These are phyloP conservation scores for Pelobates cultripes DNA, from an alignment of 2,797 vertebrate species.

Conservation along the genomic window DNA sequence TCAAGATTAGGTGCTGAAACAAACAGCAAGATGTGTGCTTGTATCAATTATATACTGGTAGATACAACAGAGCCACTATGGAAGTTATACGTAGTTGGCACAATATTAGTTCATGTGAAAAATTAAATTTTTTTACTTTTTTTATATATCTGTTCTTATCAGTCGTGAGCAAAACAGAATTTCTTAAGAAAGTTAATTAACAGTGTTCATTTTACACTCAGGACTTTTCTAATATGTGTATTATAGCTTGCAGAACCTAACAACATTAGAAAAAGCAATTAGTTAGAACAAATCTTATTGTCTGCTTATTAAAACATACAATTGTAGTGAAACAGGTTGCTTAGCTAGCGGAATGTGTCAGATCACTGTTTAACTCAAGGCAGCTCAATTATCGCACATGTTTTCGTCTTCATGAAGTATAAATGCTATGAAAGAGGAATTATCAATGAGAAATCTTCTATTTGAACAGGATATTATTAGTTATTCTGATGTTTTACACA, in stretches of 20 bases:
- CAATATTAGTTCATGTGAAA: background rate
- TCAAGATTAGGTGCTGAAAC: no score
- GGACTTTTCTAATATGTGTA: slow-evolving; percentile 33
- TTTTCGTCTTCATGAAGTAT: slow-evolving; percentile 19
- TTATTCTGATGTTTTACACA: background rate
- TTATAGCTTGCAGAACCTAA: slow-evolving; percentile 28
- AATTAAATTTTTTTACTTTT: background rate
- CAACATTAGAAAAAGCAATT: slow-evolving; percentile 42
- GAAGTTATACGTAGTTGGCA: no score
- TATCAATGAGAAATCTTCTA: background rate
- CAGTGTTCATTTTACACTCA: slow-evolving; percentile 40
- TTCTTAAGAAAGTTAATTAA: slow-evolving; percentile 40
- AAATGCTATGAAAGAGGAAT: slow-evolving; percentile 1
- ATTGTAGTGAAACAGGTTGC: slow-evolving; percentile 26
- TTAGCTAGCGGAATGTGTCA: slow-evolving; percentile 28
- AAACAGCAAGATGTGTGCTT: no score
- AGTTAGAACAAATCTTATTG: slow-evolving; percentile 44
- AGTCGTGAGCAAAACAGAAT: slow-evolving; percentile 26
- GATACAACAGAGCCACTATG: no score
- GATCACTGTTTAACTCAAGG: slow-evolving; percentile 16
- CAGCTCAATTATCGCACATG: slow-evolving; percentile 26
- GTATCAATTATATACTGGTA: no score
- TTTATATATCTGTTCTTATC: slow-evolving; percentile 20
- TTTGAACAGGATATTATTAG: background rate
- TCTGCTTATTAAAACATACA: slow-evolving; percentile 45